Base-by-base conservation (phyloP, 2,888 invertebrate species). In the Caenorhabditis panamensis region DNA sequence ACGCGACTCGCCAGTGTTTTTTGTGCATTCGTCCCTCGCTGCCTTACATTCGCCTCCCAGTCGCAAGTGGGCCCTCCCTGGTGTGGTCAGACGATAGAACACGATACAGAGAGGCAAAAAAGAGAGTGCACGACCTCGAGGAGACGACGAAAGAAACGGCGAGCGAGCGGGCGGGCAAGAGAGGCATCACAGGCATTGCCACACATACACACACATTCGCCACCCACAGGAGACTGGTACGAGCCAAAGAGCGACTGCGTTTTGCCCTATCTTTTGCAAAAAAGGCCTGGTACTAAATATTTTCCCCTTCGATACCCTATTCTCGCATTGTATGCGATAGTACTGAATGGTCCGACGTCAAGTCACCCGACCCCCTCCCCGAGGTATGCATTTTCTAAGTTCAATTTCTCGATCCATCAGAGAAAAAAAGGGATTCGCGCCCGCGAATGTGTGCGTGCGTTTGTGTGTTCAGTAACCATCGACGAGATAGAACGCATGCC, bases 141-240 rank as follows among this genome's bases (percentile, higher is more conserved):
- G 75, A 75, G 75, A 75, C 73, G 64, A 58, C 61, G 49, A 78
- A 47, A 72, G 51, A 71, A 71, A 72, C 41, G 44, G 18, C 47
- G 59, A 61, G 72, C 71, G 71, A 61, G 78, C 64, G 71, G 59
- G 58, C 61, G 66, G 64, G 64, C 37, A 41, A 54, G 71, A 51
- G 73, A 36, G 73, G 58, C 58, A 63, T 47, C 54, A 69, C 49
- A 71, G 64, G 47, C 67, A 58, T 49, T 78, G 64, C 71, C 77
- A 64, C 59, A 62, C 62, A 77, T 20, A 37, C 41, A 37, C 54
- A 54, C 66, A 64, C 54, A 69, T 69, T 56, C 68, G 54, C 58
- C 78, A 64, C 59, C 41, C 58, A 56, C 73, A 47, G 80, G 80
- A 79, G 79, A 75, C 80, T 80, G 80, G 80, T 80, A 80, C 80